These are phyloP conservation scores for Popillia japonica DNA, from an alignment of 1,140 invertebrate genomes.

Conservation along the genomic window DNA sequence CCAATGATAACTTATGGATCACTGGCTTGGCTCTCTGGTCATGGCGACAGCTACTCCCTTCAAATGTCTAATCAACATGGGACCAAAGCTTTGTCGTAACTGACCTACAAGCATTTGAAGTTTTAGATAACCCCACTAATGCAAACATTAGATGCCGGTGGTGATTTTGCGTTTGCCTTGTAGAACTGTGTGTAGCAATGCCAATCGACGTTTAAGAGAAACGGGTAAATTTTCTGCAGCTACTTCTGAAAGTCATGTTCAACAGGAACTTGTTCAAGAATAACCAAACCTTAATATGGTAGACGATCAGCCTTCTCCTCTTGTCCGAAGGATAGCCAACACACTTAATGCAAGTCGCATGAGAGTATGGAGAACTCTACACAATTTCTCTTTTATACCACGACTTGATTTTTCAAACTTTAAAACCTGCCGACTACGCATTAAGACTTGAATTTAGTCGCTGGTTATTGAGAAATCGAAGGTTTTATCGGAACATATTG, in stretches of 20 bases:
- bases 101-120: no score
- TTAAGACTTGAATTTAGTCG: slow-evolving; percentile 38
- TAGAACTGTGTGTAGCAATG: slow-evolving; percentile 31
- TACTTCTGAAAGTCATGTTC: slow-evolving; percentile 33
- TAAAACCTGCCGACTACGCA: slow-evolving; percentile 35
- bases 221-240: slow-evolving; percentile 23
- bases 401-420: slow-evolving; percentile 24
- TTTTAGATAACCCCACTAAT: no score
- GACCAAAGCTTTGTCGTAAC: no score
- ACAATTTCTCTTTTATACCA: slow-evolving; percentile 37
- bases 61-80: no score
- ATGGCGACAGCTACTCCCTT: no score
- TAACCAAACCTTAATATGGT: slow-evolving; percentile 32
- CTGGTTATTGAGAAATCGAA: slow-evolving; percentile 36
- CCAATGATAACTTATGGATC: no score
- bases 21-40: no score
- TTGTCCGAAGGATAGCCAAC: slow-evolving; percentile 37
- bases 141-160: no score
- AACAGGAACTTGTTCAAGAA: slow-evolving; percentile 37
- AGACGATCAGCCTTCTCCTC: slow-evolving; percentile 24
- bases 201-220: slow-evolving; percentile 40
- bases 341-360: slow-evolving; percentile 28
- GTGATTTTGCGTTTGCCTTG: no score
- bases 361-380: slow-evolving; percentile 40
- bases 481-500: slow-evolving; percentile 33